Evolutionary conservation across 2,113 vertebrate species (phyloP), one percentile per base, ranked within the genome.

Genomic region (Podilymbus podiceps): DNA sequence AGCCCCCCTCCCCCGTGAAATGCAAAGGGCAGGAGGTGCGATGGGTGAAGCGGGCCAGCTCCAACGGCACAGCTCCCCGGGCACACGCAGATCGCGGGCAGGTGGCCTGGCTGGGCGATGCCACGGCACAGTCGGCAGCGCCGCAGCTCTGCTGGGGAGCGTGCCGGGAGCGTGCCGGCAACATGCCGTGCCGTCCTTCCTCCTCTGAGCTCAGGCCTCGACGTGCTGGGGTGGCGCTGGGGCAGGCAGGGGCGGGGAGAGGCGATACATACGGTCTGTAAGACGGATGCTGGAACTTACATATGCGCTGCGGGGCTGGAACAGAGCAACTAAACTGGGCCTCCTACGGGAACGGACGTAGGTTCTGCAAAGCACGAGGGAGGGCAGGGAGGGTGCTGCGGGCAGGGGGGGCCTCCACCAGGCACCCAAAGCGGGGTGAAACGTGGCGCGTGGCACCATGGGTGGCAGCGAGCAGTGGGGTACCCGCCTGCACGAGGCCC

Each of bases 291-390:
- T 85, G 86, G 62, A 88, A 95, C 87, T 64, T 24, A 76, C 8
- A 63, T 25, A 72, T 5, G 27, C 38, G 3, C 88, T 59, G 79
- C 28, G 24, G 85, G 88, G 63, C 56, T 89, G 88, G 87, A 50
- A 66, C 40, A 2, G 74, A 76, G 89, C 75, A 93, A 94, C 89
- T 90, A 88, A 93, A 78, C 20, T 4, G 85, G 89, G 25, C 24
- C 55, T 85, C n/a, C 68, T 88, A 85, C 24, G 15, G 95, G 95
- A 47, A 64, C 30, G 6, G 53, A 40, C 16, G 25, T 42, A 8
- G 77, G 55, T 24, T 55, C 83, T 81, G 94, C 93, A 52, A 97
- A 95, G 97, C 97, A 56, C 38, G 2, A 14, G 73, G 62, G 66
- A 30, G 33, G 27, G 71, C 24, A 8, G 59, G 84, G 77, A n/a